phyloP scores from a whole-genome alignment of 2,888 invertebrate species.

The Agrotis puta region DNA sequence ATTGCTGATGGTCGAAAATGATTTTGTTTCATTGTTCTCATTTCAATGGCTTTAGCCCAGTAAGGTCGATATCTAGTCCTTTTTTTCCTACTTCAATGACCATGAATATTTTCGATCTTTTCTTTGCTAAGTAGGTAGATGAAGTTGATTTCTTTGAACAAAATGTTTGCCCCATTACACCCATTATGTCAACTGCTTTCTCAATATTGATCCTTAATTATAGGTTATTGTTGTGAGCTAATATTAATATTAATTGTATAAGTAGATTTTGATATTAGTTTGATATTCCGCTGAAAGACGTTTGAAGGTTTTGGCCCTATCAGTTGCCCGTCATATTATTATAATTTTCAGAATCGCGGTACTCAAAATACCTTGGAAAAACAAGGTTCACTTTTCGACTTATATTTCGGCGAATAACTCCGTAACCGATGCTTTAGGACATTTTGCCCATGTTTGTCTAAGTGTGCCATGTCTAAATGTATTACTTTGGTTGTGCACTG shows the following conservation, averaged over 20 bases:
- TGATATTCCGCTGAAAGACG: neutral
- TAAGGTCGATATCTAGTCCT: neutral
- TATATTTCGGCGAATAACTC: no score
- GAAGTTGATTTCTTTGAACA: neutral
- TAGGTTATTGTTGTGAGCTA: conserved; percentile 6
- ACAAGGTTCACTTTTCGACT: no score
- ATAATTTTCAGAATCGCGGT: no score
- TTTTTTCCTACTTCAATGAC: neutral
- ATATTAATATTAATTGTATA: conserved; percentile 29
- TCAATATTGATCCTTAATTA: conserved; percentile 1
- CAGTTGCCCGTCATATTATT: no score
- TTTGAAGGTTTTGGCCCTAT: no score
- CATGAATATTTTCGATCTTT: neutral
- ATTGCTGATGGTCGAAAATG: no score
- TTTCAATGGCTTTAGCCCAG: neutral
- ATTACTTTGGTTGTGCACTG: no score
- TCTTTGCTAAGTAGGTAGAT: neutral
- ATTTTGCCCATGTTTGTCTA: no score
- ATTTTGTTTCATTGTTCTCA: no score
- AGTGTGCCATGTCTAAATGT: no score
- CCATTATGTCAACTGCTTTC: conserved; percentile 17
- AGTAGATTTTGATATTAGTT: conserved; percentile 5
- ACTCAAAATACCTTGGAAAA: no score
- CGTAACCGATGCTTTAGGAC: no score
- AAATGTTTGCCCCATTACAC: neutral